Evolutionary conservation across 1,140 invertebrate genomes (phyloP), one percentile per base, ranked within the genome.

Genomic region (Drosophila albomicans): DNA sequence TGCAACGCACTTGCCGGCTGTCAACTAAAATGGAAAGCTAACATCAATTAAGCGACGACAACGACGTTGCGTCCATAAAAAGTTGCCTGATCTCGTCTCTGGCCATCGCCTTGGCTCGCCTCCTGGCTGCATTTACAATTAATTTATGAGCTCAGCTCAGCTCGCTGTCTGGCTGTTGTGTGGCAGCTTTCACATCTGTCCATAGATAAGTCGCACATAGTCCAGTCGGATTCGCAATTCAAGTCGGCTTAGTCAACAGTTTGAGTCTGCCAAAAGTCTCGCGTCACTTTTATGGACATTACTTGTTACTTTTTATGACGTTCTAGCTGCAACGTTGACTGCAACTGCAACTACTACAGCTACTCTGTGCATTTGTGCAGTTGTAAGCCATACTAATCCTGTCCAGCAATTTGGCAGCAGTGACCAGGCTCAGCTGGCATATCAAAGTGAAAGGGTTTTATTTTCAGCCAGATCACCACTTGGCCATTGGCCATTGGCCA

Each of bases 11-110:
- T 61, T 48, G 58, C 16, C 63, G 43, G 71, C 79, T 81, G 85
- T 81, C 81, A 76, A 71, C 85, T 89, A 85, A 89, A 89, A 90
- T 90, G 85, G 86, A 89, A 89, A 89, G 85, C 85, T 79, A 85
- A 72, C 86, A 89, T 86, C 86, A 85, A 89, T 89, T 89, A 90
- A 68, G 48, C 66, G 20, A 25, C n/a, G n/a, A n/a, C n/a, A n/a
- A n/a, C n/a, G n/a, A n/a, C n/a, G n/a, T n/a, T n/a, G n/a, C 25
- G n/a, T 49, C 43, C 32, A 16, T 30, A 57, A 38, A 56, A 15
- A 69, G 25, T 20, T 15, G 62, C 20, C 35, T 15, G 49, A 65
- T 54, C 41, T 13, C 49, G 63, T 5, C 49, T 54, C 49, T 54
- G 48, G 16, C 6, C 52, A 11, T 35, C 52, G 28, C 5, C 30